Base-by-base conservation (phyloP, 2,113 vertebrate genomes). In the Sylvia atricapilla region DNA sequence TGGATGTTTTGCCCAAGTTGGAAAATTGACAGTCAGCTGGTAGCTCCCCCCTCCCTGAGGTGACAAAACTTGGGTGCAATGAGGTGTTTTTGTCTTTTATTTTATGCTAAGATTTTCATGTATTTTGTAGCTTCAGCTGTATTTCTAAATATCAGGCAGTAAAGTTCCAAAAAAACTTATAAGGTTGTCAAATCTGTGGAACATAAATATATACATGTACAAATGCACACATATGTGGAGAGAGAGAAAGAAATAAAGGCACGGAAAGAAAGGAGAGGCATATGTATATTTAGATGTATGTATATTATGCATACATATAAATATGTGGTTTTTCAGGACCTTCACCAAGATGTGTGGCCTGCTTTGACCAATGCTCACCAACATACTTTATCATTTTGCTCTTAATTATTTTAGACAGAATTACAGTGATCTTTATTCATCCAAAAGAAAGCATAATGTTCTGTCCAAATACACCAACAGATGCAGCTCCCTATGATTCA, bases 151-250 rank as follows among this genome's bases (percentile, higher is more conserved):
- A 95, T 37, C 62, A 91, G 78, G 41, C 41, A 60, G 79, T 18
- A 87, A 78, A 95, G 44, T 79, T 94, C 52, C 39, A 87, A 79
- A 90, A 91, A 90, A 89, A 62, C 43, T 60, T 93, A 33, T 2
- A 77, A 64, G 83, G 60, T 49, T 89, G 89, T 90, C 80, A 92
- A 53, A 87, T 82, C 67, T 87, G 41, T 2, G 2, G 53, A 89
- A 62, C 52, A 93, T 88, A 89, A 91, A 87, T 86, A 82, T 87
- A 78, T 93, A 66, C 86, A 66, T 93, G 74, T 89, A 94, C 76
- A 64, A 67, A 93, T 70, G 60, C 49, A 78, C 55, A 84, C 46
- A 80, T 74, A 74, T 53, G 91, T 35, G 67, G 72, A 73, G 59
- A 77, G 13, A 77, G 7, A 70, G n/a, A 82, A 83, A 92, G 76